phyloP scores from a whole-genome alignment of 1,140 invertebrate genomes.

The Megalopta genalis region DNA sequence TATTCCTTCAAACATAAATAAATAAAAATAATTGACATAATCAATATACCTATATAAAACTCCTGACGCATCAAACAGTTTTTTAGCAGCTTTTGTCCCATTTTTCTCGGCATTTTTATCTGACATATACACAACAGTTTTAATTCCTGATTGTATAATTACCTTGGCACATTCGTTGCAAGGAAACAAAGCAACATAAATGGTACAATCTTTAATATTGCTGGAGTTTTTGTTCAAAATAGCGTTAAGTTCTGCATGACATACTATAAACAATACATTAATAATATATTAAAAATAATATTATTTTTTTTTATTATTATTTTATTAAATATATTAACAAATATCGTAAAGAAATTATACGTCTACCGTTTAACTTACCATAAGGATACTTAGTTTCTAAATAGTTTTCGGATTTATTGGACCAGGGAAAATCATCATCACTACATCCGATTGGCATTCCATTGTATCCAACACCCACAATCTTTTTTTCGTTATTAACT shows the following conservation, averaged over 20 bases:
- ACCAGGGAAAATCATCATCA: conserved; percentile 96
- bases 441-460: conserved; percentile 93
- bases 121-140: conserved; percentile 88
- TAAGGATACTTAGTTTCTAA: conserved; percentile 91
- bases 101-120: conserved; percentile 88
- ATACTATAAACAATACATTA: conserved; percentile 84
- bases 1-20: background rate
- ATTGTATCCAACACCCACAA: conserved; percentile 97
- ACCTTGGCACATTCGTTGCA: conserved; percentile 98
- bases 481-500: conserved; percentile 92
- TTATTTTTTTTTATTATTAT: too few species aligned
- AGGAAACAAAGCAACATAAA: conserved; percentile 95
- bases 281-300: too few species aligned
- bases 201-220: conserved; percentile 88
- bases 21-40: conserved; percentile 20
- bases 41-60: conserved; percentile 82
- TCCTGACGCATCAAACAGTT: conserved; percentile 89
- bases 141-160: conserved; percentile 97
- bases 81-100: conserved; percentile 86
- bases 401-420: conserved; percentile 80
- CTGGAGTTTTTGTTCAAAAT: conserved; percentile 94
- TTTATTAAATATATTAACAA: too few species aligned
- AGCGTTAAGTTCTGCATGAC: conserved; percentile 98
- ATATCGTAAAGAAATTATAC: background rate
- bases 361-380: conserved; percentile 80